These are phyloP conservation scores for Lophius americanus DNA, from an alignment of 2,797 vertebrate genomes.

Conservation along the genomic window DNA sequence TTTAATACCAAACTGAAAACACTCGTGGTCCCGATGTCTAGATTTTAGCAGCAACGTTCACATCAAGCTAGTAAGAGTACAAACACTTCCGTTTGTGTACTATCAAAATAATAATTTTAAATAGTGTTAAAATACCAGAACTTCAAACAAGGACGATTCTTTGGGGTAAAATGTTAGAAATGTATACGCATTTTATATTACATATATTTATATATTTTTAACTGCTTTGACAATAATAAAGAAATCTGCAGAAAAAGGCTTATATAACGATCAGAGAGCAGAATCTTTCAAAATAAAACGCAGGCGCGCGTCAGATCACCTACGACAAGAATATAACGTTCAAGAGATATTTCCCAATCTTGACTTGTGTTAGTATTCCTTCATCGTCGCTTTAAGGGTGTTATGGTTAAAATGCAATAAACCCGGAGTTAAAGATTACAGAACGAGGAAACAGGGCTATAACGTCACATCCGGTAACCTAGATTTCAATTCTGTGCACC, in stretches of 20 bases:
- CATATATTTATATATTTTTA: too few species aligned
- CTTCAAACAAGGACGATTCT: neutral
- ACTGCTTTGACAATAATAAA: neutral
- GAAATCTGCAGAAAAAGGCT: fast-evolving
- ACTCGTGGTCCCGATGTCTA: conserved; percentile 19
- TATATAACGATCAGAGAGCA: neutral
- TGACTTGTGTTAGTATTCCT: fast-evolving
- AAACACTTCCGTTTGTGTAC: conserved; percentile 30
- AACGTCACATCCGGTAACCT: conserved; percentile 73
- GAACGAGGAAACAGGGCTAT: conserved; percentile 22
- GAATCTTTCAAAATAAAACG: conserved; percentile 35
- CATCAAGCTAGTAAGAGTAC: neutral
- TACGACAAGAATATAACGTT: too few species aligned
- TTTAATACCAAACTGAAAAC: conserved; percentile 9
- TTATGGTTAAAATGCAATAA: fast-evolving
- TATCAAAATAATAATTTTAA: conserved; percentile 29
- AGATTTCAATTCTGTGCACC: conserved; percentile 48
- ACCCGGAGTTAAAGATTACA: conserved; percentile 4
- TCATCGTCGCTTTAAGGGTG: fast-evolving
- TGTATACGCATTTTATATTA: too few species aligned
- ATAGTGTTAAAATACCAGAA: fast-evolving
- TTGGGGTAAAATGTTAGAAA: fast-evolving
- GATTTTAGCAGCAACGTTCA: fast-evolving
- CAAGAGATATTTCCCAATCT: too few species aligned
- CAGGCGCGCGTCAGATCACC: too few species aligned